A percentile compares a stretch with the other conserved stretches of the same genome.
Conservation (phyloP, 64 coral and sea anemone genomes). For the Montipora capricornis region DNA sequence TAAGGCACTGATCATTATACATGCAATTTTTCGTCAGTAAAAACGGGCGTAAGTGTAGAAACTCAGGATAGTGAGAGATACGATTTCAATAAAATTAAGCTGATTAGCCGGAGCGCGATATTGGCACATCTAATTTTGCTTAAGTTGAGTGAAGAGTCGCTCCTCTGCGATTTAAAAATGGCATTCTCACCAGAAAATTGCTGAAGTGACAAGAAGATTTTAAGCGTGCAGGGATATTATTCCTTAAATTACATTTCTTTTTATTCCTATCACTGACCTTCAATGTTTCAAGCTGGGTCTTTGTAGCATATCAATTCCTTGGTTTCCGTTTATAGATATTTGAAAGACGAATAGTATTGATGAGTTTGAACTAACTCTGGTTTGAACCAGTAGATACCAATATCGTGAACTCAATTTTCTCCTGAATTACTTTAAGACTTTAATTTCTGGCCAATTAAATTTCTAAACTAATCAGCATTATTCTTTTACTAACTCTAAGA, state of each 20-base stretch:
- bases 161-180: too few species aligned
- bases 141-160: too few species aligned
- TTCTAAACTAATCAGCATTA: too few species aligned
- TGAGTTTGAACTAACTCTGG: background rate
- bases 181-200: too few species aligned
- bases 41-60: background rate
- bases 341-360: background rate
- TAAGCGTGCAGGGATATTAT: background rate
- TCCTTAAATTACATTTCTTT: background rate
- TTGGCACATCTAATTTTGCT: background rate
- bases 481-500: too few species aligned
- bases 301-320: background rate
- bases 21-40: too few species aligned
- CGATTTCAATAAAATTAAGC: background rate
- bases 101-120: background rate
- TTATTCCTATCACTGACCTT: background rate
- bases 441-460: background rate
- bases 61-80: slow-evolving; percentile 16
- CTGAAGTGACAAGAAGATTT: too few species aligned
- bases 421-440: too few species aligned
- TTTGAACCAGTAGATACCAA: background rate
- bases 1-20: too few species aligned
- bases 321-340: background rate
- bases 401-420: too few species aligned
- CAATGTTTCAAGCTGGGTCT: background rate